Conservation (phyloP, 2,888 invertebrate species). For the Lissonota sp. region DNA sequence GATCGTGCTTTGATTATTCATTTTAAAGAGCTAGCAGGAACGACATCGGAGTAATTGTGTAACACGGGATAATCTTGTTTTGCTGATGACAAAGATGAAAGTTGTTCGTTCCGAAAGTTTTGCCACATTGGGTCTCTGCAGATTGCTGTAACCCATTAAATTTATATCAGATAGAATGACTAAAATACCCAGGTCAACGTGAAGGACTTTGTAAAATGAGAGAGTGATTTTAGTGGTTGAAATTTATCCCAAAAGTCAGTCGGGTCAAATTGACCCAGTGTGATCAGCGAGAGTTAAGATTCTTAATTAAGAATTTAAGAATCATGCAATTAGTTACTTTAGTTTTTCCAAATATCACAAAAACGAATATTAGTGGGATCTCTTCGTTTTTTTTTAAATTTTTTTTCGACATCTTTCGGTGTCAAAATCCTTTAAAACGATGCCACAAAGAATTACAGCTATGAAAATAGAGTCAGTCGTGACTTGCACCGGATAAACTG, state of each 20-base stretch:
- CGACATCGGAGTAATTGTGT: conserved; percentile 54
- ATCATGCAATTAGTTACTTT: background rate
- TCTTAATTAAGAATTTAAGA: background rate
- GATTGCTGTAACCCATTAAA: no score
- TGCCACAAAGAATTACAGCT: conserved; percentile 3
- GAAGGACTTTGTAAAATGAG: no score
- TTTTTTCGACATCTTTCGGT: background rate
- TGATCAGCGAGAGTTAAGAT: no score
- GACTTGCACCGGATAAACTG: no score
- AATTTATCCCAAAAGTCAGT: no score
- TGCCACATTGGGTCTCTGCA: background rate
- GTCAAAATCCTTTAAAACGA: background rate
- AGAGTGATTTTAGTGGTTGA: no score
- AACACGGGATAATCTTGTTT: conserved; percentile 58
- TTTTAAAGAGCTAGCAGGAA: conserved; percentile 59
- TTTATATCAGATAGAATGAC: no score
- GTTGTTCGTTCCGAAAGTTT: conserved; percentile 2
- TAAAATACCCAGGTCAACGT: no score
- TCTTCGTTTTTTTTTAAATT: background rate
- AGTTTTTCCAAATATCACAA: no score
- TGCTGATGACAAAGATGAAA: conserved; percentile 39
- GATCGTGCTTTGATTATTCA: conserved; percentile 63
- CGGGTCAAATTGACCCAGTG: no score
- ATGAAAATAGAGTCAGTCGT: background rate
- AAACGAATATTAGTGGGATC: no score